Percentiles rank a stretch among this genome's conserved stretches.
These are phyloP conservation scores for Lacerta bilineata DNA, from an alignment of 2,797 vertebrate species.

Conservation along the genomic window DNA sequence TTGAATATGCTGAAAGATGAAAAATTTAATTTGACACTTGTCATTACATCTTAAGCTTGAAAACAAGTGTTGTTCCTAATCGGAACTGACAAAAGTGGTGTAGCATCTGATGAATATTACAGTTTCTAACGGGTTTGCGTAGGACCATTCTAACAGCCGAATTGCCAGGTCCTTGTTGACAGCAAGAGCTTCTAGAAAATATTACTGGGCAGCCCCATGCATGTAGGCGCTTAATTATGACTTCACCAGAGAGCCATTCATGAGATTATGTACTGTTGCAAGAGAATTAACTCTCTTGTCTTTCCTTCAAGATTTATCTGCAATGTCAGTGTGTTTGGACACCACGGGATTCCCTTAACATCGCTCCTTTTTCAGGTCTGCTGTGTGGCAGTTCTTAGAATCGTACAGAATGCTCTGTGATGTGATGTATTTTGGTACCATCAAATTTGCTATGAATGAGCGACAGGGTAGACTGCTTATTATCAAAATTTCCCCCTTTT, in stretches of 20 bases:
- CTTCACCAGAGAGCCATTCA: constrained; percentile 64
- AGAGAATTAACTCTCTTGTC: constrained; percentile 71
- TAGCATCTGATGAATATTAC: constrained; percentile 65
- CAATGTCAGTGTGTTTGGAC: constrained; percentile 34
- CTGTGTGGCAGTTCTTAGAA: constrained; percentile 45
- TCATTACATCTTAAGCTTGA: constrained; percentile 61
- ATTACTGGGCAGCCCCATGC: constrained; percentile 41
- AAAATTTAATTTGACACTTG: constrained; percentile 70
- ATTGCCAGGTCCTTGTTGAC: constrained; percentile 59
- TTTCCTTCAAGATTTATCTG: constrained; percentile 63
- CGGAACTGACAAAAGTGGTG: constrained; percentile 64
- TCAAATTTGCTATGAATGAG: constrained; percentile 60
- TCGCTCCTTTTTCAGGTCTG: constrained; percentile 57
- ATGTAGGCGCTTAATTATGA: constrained; percentile 71
- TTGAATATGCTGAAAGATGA: constrained; percentile 60
- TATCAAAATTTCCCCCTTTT: constrained; percentile 45
- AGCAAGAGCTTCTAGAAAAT: constrained; percentile 64
- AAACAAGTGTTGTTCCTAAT: constrained; percentile 70
- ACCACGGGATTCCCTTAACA: constrained; percentile 53
- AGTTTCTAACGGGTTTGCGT: constrained; percentile 58
- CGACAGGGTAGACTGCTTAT: constrained; percentile 46
- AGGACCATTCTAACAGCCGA: constrained; percentile 56
- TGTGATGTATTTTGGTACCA: constrained; percentile 21
- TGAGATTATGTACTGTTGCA: constrained; percentile 70
- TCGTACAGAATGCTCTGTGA: neutral